phyloP scores from a whole-genome alignment of 2,113 vertebrate genomes.

The Cranoglanis bouderius region DNA sequence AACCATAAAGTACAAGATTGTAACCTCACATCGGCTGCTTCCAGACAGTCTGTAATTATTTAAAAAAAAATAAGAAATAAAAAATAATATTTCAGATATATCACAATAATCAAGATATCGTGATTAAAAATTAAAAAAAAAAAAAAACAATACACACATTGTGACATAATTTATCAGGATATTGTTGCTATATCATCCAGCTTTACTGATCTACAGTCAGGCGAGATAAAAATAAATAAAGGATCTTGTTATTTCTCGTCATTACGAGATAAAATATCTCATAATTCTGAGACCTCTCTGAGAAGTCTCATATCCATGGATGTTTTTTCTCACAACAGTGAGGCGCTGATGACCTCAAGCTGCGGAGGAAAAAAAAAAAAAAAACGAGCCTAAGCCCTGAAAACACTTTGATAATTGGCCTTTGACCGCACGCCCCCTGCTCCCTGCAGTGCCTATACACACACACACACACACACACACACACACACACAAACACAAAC shows the following conservation, averaged over 20 bases:
- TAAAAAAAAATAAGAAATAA: neutral
- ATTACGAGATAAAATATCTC: neutral
- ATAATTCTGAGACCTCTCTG: neutral
- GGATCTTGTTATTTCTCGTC: neutral
- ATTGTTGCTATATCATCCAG: neutral
- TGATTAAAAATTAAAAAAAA: no score
- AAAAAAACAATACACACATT: no score
- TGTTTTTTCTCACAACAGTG: neutral
- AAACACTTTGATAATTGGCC: constrained; percentile 20
- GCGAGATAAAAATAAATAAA: no score
- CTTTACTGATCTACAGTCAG: no score
- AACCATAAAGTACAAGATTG: neutral
- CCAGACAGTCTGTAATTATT: neutral
- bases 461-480: constrained; percentile 41
- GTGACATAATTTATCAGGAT: neutral
- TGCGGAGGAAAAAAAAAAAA: neutral
- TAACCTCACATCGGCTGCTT: neutral
- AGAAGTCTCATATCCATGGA: neutral
- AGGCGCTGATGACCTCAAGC: neutral
- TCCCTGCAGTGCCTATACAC: constrained; percentile 28
- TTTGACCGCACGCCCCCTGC: neutral
- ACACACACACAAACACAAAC: constrained; percentile 18
- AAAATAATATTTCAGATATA: neutral
- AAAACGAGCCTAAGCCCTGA: neutral
- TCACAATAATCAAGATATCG: neutral